Base-by-base conservation (phyloP, 2,113 vertebrate genomes). In the Vidua chalybeata region DNA sequence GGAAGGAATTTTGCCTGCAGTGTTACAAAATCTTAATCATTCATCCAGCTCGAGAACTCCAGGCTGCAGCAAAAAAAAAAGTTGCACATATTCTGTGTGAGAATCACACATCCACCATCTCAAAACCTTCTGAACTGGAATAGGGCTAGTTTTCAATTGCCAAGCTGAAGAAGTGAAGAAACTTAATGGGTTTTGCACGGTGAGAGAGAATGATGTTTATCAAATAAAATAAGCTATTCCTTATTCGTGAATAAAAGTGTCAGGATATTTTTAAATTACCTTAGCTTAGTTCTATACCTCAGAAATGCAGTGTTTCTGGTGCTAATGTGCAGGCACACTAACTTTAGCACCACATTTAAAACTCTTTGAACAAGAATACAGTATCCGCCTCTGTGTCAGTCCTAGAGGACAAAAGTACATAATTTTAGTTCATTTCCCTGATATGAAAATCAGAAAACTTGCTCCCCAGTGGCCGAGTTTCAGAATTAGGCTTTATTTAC, bases 1-100 rank as follows among this genome's bases (percentile, higher is more conserved):
- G 66, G 73, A 75, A 84, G 58, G 35, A 87, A 72, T 89, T 86
- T 88, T 92, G 88, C 94, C 96, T 73, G 64, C 86, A 89, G 92
- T 92, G 64, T 84, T 95, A 90, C 1, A 1, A 93, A 95, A 90
- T 35, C 68, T 74, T 63, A 74, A 92, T 86, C 79, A 64, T 71
- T 94, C 89, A 78, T n/a, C 68, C 28, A 89, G 83, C 77, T 89
- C 31, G 6, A 64, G 52, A 94, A 93, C 59, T n/a, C 7, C 72
- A 84, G 79, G 83, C 72, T 85, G 39, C 0, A 0, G 33, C 0
- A 24, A 48, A 46, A 48, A 35, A 35, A 17, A 45, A 35, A 35
- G 4, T 21, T 84, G 28, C 27, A 56, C 48, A 19, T 67, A 48
- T 20, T 90, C 46, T 18, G 15, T 61, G 59, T 45, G 56, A 80